Evolutionary conservation across 2,888 invertebrate genomes (phyloP).

Genomic region (Nomada fabriciana): DNA sequence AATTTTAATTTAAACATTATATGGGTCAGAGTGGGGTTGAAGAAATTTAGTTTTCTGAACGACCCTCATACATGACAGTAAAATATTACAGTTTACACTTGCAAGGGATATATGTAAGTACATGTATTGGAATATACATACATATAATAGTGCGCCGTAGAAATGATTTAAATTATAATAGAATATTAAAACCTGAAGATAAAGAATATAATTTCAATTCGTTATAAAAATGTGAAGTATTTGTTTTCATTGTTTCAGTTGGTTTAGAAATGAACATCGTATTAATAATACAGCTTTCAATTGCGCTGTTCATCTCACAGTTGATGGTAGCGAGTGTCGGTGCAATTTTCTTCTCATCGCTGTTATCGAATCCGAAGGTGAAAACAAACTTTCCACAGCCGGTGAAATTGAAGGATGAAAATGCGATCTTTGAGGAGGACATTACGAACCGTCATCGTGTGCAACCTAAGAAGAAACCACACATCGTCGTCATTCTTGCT

Average conservation of each 20-base stretch:
- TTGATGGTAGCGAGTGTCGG: constrained; percentile 17
- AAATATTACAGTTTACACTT: no score
- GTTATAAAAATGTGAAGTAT: not conserved
- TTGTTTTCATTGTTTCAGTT: constrained; percentile 18
- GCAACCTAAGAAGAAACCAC: constrained; percentile 67
- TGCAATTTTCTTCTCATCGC: constrained; percentile 33
- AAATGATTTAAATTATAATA: no score
- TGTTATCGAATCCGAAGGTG: not conserved
- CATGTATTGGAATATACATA: no score
- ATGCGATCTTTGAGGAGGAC: constrained; percentile 9
- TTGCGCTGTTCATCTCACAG: constrained; percentile 32
- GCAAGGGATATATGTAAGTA: no score
- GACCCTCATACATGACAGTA: no score
- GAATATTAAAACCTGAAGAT: not conserved
- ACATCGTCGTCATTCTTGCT: constrained; percentile 82
- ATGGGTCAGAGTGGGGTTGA: no score
- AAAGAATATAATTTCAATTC: not conserved
- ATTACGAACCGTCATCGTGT: not conserved
- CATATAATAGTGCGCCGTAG: no score
- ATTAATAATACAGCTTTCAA: constrained; percentile 20
- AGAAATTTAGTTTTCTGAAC: not conserved
- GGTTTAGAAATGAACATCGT: constrained; percentile 38
- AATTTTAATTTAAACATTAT: no score
- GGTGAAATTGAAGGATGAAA: constrained; percentile 6
- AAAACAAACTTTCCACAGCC: constrained; percentile 2